Base-by-base conservation (phyloP, 2,888 invertebrate species). In the Platycheirus albimanus region DNA sequence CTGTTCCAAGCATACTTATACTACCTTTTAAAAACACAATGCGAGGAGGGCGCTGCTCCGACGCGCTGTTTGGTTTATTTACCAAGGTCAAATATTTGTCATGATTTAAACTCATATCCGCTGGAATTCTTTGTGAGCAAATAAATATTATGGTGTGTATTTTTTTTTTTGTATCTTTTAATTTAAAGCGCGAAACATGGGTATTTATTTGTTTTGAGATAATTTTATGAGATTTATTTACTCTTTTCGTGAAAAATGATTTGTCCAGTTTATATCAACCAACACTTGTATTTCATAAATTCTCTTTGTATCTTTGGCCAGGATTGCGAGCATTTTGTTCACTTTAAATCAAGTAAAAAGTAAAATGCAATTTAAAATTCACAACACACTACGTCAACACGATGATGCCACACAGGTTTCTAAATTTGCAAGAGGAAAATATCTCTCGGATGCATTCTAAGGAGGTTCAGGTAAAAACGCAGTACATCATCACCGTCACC, bases 11-110 rank as follows among this genome's bases (percentile, higher is more conserved):
- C 24, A 5, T n/a, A n/a, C n/a, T 38, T 1, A 38, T 38, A 2
- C 30, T n/a, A 19, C 36, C 36, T 41, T 41, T 41, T 4, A 6
- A 17, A 0, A 28, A 24, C 15, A 52, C 30, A 54, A 36, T 24
- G 56, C 15, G 38, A 38, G 56, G 28, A 41, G 41, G 41, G 58
- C 58, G 58, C 24, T 58, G 41, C 56, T 41, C 13, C 28, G 58
- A n/a, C n/a, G 13, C 24, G 15, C 41, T 24, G 6, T 58, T 24
- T 41, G 41, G 41, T 20, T 24, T 41, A 15, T 41, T 58, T 58
- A 58, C 24, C 28, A 58, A 58, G 58, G 58, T 58, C 58, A 58
- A 58, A 58, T 43, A 58, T 58, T 58, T 58, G 58, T 58, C 41
- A 58, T 58, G 24, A 58, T 58, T 41, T 33, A 8, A 38, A 41